Conservation (phyloP, 2,113 vertebrate species). For the Choloepus hoffmanni region DNA sequence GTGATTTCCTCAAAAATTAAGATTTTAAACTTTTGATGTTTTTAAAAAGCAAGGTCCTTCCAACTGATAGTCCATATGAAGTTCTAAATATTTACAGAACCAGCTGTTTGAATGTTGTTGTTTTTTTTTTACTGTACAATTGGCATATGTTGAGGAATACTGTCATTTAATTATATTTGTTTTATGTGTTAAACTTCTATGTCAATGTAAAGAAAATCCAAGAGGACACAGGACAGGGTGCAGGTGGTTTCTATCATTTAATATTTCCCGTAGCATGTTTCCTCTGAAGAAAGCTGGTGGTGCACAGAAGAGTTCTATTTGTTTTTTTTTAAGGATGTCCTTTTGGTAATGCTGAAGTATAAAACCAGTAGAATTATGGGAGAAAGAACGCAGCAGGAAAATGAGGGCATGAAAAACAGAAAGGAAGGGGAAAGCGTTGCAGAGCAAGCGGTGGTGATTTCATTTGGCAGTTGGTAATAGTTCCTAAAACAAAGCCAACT, state of each 20-base stretch:
- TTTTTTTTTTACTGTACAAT: background rate
- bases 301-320: background rate
- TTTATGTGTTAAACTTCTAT: background rate
- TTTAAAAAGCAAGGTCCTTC: background rate
- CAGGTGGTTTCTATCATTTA: conserved; percentile 38
- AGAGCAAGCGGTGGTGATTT: conserved; percentile 13
- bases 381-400: conserved; percentile 39
- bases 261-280: background rate
- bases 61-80: background rate
- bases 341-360: conserved; percentile 21
- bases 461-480: conserved; percentile 3
- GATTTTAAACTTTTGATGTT: conserved; percentile 5
- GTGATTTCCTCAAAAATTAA: conserved; percentile 38
- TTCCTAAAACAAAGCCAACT: conserved; percentile 4
- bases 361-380: conserved; percentile 50
- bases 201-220: background rate
- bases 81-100: conserved; percentile 15
- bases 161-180: background rate
- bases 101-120: background rate
- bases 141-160: background rate
- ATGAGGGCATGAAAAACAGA: conserved; percentile 2
- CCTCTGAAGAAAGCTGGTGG: background rate
- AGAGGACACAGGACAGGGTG: background rate
- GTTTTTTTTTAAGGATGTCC: background rate
- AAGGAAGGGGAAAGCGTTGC: conserved; percentile 36